Evolutionary conservation across 2,113 vertebrate species (phyloP).

Genomic region (Hiodon alosoides): DNA sequence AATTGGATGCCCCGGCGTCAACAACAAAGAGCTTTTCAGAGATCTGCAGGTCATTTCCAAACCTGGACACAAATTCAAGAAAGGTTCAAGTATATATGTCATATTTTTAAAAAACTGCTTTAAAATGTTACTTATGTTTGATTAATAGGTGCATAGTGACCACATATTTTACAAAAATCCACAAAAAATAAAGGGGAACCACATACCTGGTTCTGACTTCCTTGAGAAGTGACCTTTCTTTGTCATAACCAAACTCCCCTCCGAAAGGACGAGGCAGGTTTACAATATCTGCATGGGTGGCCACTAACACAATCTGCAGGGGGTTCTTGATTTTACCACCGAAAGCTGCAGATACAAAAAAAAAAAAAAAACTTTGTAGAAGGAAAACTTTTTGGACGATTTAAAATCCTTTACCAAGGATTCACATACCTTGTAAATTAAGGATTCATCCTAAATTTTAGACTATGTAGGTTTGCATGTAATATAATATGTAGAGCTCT

Average conservation of each 20-base stretch:
- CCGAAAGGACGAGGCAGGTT: slow-evolving; percentile 80
- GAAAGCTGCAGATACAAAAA: slow-evolving; percentile 62
- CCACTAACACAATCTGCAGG: slow-evolving; percentile 78
- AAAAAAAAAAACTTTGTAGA: neutral
- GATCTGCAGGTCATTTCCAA: slow-evolving; percentile 87
- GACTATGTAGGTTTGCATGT: too few species aligned
- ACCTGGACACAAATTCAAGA: slow-evolving; percentile 57
- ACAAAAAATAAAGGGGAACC: neutral
- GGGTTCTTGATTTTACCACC: slow-evolving; percentile 83
- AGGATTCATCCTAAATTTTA: too few species aligned
- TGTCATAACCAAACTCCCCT: slow-evolving; percentile 90
- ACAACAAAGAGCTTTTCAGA: slow-evolving; percentile 87
- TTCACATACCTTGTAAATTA: too few species aligned
- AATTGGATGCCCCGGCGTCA: slow-evolving; percentile 88
- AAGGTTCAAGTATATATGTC: neutral
- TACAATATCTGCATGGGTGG: slow-evolving; percentile 89
- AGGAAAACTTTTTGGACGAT: neutral
- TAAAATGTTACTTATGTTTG: too few species aligned
- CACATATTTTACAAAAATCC: neutral
- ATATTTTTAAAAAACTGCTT: too few species aligned
- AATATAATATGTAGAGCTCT: too few species aligned
- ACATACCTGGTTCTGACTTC: slow-evolving; percentile 84
- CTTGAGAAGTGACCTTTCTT: slow-evolving; percentile 76
- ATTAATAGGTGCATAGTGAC: neutral
- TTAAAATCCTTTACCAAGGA: too few species aligned